Base-by-base conservation (phyloP, 1,140 invertebrate genomes). In the Plectus sambesii region DNA sequence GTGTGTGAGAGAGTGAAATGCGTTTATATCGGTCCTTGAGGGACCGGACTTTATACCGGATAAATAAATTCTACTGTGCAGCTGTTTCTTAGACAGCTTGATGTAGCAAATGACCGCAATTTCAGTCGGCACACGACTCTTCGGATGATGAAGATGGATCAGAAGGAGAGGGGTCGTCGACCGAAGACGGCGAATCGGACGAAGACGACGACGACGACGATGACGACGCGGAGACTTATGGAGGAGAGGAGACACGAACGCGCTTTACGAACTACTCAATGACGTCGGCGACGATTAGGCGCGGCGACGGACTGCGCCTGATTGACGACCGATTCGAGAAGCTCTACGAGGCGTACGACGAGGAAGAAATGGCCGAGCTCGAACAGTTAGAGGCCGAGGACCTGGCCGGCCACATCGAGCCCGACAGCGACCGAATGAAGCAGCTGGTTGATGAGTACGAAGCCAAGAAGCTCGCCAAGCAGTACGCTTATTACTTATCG, bases 231-330 rank as follows among this genome's bases (percentile, higher is more conserved):
- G n/a, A n/a, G n/a, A n/a, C n/a, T n/a, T n/a, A 57, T 23, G 42
- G 56, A 3, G 77, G 82, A 47, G 81, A 83, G 61, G 83, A 89
- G 68, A 83, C 82, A 0, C 87, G 84, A 68, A 85, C 87, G 0
- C 72, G 81, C 15, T 93, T 93, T 69, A 92, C 88, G 0, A 81
- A 86, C 61, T 94, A 92, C 70, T 93, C 88, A 0, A 85, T 94
- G 80, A 83, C 82, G 0, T 90, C 85, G 37, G 89, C 86, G 60
- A 82, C 90, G 0, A 84, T 94, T 2, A 75, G 77, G 47, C 77
- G 89, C 55, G 92, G 88, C 72, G 78, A 87, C 46, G 81, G 84
- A 40, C 73, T 93, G 0, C 77, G 80, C 0, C 65, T 87, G 24
- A 69, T 96, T 0, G 90, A 96, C 76, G 81, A 88, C 62, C 77